Percentiles rank a stretch among this genome's conserved stretches.
These are phyloP conservation scores for Cyanoliseus patagonus DNA, from an alignment of 2,113 vertebrate genomes.

Conservation along the genomic window DNA sequence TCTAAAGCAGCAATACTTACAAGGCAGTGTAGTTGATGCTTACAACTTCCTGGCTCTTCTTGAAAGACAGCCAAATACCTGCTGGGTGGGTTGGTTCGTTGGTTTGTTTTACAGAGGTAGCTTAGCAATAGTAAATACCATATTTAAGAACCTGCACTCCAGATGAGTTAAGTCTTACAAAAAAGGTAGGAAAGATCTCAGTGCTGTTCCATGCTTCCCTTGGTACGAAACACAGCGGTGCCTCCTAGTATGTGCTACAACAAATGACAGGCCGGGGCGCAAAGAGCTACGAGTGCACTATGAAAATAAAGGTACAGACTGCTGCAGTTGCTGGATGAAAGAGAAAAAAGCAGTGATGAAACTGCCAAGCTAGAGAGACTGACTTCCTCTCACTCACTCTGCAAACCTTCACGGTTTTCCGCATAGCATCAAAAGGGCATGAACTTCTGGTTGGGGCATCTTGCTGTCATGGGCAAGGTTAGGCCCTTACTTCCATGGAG, in stretches of 20 bases:
- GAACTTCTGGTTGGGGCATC: not conserved
- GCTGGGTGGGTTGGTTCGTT: not conserved
- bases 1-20: not conserved
- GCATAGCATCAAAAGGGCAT: not conserved
- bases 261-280: not conserved
- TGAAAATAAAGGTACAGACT: not conserved
- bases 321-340: not conserved
- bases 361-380: not conserved
- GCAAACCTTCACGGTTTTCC: not conserved
- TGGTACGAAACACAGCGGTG: rapidly evolving
- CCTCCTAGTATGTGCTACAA: not conserved
- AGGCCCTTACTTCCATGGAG: not conserved
- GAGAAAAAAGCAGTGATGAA: not conserved
- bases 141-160: not conserved
- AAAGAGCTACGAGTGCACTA: rapidly evolving
- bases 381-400: not conserved
- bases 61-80: not conserved
- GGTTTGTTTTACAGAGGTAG: not conserved
- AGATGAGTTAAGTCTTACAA: not conserved
- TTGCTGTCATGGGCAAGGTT: not conserved
- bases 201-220: not conserved
- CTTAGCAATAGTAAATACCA: not conserved
- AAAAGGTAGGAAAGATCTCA: not conserved
- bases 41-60: not conserved
- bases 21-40: not conserved